phyloP scores from a whole-genome alignment of 92 coral and sea anemone genomes.

The Montipora capitata region DNA sequence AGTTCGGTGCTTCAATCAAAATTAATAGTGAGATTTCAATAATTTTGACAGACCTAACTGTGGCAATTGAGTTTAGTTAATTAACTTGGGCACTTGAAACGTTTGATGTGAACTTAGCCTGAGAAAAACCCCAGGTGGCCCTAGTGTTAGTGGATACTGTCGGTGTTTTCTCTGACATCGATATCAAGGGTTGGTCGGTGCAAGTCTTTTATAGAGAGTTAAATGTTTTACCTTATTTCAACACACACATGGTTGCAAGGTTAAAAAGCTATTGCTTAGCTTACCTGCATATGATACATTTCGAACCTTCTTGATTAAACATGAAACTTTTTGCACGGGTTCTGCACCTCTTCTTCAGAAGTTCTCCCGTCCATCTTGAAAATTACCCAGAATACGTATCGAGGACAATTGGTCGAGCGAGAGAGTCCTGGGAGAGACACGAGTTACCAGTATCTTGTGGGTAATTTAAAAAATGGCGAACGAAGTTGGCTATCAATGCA shows the following conservation, averaged over 20 bases:
- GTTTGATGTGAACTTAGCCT: constrained; percentile 21
- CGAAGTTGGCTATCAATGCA: constrained; percentile 18
- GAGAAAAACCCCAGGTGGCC: constrained; percentile 19
- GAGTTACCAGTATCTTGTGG: constrained; percentile 8
- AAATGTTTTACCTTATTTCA: constrained; percentile 18
- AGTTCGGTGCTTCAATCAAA: neutral
- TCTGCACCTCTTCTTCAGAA: neutral
- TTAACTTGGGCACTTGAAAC: constrained; percentile 7
- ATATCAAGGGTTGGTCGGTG: constrained; percentile 26
- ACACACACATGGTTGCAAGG: constrained; percentile 16
- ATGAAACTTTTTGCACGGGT: too few relatives aligned
- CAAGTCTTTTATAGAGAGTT: constrained; percentile 14
- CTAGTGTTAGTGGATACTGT: constrained; percentile 4
- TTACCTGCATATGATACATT: too few relatives aligned
- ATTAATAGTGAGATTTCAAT: constrained; percentile 20
- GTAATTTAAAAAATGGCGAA: constrained; percentile 18
- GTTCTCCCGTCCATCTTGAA: constrained; percentile 21
- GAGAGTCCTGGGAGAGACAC: too few relatives aligned
- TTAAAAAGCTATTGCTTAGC: constrained; percentile 28
- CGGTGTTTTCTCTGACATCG: neutral
- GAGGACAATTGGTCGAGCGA: too few relatives aligned
- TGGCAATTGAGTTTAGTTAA: neutral
- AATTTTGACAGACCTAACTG: constrained; percentile 27
- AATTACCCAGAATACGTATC: constrained; percentile 29
- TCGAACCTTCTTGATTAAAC: too few relatives aligned